Evolutionary conservation across 2,888 invertebrate species (phyloP).

Genomic region (Arctia plantaginis): DNA sequence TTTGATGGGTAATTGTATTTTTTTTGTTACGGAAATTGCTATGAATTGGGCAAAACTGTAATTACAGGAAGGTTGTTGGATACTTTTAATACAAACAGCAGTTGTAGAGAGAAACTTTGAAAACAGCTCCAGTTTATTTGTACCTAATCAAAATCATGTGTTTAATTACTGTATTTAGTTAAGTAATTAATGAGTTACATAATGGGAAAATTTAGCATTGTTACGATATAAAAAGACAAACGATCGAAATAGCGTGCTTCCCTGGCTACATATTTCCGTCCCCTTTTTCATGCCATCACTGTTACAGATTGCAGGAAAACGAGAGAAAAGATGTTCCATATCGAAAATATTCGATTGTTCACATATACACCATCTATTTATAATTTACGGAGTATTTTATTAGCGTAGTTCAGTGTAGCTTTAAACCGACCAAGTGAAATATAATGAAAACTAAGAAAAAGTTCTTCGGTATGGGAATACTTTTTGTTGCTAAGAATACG

Average conservation of each 20-base stretch:
- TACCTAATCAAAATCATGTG: background rate
- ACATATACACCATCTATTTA: no score
- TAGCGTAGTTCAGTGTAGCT: background rate
- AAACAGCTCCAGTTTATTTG: background rate
- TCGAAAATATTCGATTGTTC: no score
- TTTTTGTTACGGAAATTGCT: background rate
- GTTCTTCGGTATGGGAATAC: background rate
- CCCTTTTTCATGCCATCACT: background rate
- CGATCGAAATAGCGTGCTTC: background rate
- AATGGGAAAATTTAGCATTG: background rate
- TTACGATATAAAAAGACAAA: background rate
- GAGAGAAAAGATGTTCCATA: no score
- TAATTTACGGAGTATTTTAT: no score
- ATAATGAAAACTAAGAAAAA: background rate
- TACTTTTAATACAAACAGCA: no score
- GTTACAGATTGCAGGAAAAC: background rate
- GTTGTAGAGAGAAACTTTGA: background rate
- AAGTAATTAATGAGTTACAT: no score
- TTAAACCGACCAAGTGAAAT: background rate
- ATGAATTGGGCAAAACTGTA: background rate
- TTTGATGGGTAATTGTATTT: background rate
- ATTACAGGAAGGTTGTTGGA: no score
- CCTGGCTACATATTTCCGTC: background rate
- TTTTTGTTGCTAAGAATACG: background rate
- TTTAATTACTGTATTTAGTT: background rate